Evolutionary conservation across 2,113 vertebrate genomes (phyloP), one percentile per base, ranked within the genome.

Genomic region (Amphiprion percula): DNA sequence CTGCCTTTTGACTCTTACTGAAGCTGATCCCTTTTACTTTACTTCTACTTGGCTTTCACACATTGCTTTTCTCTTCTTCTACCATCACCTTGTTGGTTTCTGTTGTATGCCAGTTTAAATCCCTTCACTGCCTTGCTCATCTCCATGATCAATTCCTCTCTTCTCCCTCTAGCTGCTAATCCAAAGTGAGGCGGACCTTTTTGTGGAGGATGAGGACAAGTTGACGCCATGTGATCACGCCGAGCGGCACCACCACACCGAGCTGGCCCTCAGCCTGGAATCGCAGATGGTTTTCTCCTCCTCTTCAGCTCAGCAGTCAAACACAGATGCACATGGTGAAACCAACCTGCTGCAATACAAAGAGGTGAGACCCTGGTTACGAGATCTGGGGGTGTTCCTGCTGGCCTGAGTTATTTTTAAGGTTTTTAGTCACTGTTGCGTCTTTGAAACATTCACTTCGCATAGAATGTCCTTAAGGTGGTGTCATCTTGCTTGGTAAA

Each of bases 271-370:
- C 81, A 93, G 90, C 88, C 86, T 93, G 70, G 92, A 93, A 87
- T 93, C 92, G 1, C 92, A 93, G 90, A 93, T 93, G 92, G 92
- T 93, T 87, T 93, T 93, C 83, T 93, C 92, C 81, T 90, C 89
- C 78, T 88, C 89, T 30, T 83, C 86, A 46, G 28, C 89, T 68
- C 88, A 85, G 86, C 88, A 88, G 82, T 82, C 92, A 41, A 83
- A 87, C 61, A 60, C 84, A 77, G 88, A 91, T 12, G 1, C 87
- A 62, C 91, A 87, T 26, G 81, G 81, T 9, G 87, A 92, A 77
- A 71, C 66, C 75, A 85, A 83, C 86, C 84, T 92, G 81, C 83
- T 87, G 68, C 91, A 88, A 10, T 89, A 84, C 77, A 93, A 92
- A 70, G 92, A 93, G 88, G 92, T 93, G 85, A 85, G 83, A 79